phyloP scores from a whole-genome alignment of 37 sponge, comb jelly and placozoan genomes.

The Oscarella lobularis region DNA sequence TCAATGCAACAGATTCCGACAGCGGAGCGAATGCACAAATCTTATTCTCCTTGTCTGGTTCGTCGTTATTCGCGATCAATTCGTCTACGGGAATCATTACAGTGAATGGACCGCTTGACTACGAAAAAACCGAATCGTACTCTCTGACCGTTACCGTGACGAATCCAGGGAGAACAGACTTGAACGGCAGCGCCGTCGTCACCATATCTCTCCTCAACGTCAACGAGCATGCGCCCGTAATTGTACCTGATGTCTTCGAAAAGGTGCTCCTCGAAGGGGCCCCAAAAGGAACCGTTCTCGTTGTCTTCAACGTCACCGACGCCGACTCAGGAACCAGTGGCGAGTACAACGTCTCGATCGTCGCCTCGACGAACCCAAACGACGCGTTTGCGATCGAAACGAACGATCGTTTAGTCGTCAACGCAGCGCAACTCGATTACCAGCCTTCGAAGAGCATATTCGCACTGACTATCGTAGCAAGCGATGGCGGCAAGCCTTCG shows the following conservation, averaged over 20 bases:
- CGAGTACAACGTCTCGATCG: background rate
- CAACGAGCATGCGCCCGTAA: background rate
- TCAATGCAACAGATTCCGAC: background rate
- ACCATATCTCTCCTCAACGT: background rate
- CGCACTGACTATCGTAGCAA: background rate
- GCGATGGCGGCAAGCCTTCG: background rate
- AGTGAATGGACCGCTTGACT: background rate
- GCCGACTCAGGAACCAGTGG: background rate
- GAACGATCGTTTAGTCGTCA: background rate
- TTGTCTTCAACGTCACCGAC: background rate
- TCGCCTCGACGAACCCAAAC: background rate
- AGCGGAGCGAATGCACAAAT: background rate
- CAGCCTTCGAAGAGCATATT: background rate
- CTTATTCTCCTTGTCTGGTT: background rate
- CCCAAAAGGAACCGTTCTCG: background rate
- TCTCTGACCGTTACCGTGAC: slow-evolving; percentile 30
- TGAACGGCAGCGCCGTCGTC: background rate
- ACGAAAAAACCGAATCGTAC: slow-evolving; percentile 4
- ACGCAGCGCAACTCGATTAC: background rate
- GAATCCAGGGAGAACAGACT: background rate
- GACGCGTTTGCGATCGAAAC: background rate
- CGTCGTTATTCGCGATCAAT: background rate
- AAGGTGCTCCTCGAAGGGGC: background rate
- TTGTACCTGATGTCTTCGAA: background rate
- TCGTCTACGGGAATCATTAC: background rate